Percentiles rank a stretch among this genome's conserved stretches.
phyloP scores from a whole-genome alignment of 2,888 invertebrate genomes.

The Diaphora mendica region DNA sequence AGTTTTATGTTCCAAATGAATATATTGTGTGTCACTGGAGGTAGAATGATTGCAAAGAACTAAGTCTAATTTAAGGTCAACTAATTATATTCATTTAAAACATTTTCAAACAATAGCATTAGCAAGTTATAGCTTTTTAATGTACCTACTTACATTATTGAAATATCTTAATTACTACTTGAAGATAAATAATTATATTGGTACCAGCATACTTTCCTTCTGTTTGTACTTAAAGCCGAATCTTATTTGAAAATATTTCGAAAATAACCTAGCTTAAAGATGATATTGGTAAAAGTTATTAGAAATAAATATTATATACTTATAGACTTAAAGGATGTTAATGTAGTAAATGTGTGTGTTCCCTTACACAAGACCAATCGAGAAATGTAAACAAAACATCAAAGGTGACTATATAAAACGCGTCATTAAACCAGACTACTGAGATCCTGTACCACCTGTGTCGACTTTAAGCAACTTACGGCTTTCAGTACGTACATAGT shows the following conservation, averaged over 20 bases:
- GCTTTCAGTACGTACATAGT: constrained; percentile 29
- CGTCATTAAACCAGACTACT: constrained; percentile 44
- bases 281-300: background rate
- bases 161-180: too few species aligned
- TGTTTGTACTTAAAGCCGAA: too few species aligned
- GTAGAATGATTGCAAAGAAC: constrained; percentile 59
- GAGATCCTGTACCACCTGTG: constrained; percentile 35
- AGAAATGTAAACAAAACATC: constrained; percentile 52
- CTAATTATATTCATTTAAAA: too few species aligned
- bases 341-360: constrained; percentile 22
- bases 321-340: background rate
- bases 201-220: too few species aligned
- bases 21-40: constrained; percentile 60
- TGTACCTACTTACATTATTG: too few species aligned
- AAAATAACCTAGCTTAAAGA: too few species aligned
- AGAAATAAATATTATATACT: background rate
- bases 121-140: too few species aligned
- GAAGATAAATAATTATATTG: too few species aligned
- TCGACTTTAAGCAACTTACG: constrained; percentile 22
- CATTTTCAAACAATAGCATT: too few species aligned
- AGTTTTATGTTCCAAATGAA: constrained; percentile 49
- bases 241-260: background rate
- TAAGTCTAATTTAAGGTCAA: constrained; percentile 25
- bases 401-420: constrained; percentile 58
- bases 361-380: constrained; percentile 26